Conservation (phyloP, 2,797 vertebrate species). For the Oreochromis mossambicus region DNA sequence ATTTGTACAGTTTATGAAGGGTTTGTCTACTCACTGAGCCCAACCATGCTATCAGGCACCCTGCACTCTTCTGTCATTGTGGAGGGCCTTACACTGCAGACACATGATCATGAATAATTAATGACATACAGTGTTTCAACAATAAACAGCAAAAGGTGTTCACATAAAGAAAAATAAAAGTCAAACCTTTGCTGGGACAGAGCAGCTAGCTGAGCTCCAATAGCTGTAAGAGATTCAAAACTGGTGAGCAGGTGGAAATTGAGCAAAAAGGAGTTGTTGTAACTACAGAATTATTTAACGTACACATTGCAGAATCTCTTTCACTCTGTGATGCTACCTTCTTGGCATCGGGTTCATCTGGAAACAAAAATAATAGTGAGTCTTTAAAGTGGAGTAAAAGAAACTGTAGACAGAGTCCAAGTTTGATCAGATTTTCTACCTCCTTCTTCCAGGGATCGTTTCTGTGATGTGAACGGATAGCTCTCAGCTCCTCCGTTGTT, state of each 20-base stretch:
- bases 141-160: background rate
- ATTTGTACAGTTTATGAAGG: background rate
- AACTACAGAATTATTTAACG: slow-evolving; percentile 25
- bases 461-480: slow-evolving; percentile 85
- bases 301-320: slow-evolving; percentile 76
- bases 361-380: background rate
- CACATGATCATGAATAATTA: background rate
- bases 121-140: background rate
- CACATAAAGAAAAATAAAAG: background rate
- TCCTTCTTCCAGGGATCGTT: slow-evolving; percentile 82
- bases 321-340: slow-evolving; percentile 89
- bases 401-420: background rate
- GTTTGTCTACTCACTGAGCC: slow-evolving; percentile 84
- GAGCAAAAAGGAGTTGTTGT: background rate
- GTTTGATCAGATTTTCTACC: slow-evolving; percentile 46
- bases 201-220: slow-evolving; percentile 86
- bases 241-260: background rate
- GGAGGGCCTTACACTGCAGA: slow-evolving; percentile 66
- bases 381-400: background rate
- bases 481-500: slow-evolving; percentile 82
- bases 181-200: slow-evolving; percentile 88
- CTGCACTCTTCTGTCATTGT: slow-evolving; percentile 87
- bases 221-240: slow-evolving; percentile 71
- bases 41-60: slow-evolving; percentile 93
- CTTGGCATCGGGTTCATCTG: slow-evolving; percentile 93